These are phyloP conservation scores for Sinelater perroti DNA, from an alignment of 2,888 invertebrate species.

Conservation along the genomic window DNA sequence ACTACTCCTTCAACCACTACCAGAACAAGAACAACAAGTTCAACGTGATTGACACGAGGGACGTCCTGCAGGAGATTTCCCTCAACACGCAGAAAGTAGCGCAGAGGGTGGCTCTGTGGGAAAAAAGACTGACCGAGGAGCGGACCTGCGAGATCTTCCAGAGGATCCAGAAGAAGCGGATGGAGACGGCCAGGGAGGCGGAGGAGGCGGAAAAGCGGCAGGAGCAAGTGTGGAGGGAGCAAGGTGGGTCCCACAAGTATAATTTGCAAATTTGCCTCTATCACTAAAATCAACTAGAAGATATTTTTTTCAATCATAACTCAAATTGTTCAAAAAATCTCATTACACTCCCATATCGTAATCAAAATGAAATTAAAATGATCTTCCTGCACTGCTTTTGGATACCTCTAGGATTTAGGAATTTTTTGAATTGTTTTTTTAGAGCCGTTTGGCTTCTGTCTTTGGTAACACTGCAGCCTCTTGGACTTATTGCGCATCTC, in stretches of 20 bases:
- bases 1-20: conserved; percentile 55
- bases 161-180: conserved; percentile 67
- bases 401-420: too few relatives aligned
- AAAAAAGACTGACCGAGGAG: conserved; percentile 72
- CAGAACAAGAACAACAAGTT: conserved; percentile 52
- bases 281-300: too few relatives aligned
- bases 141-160: conserved; percentile 71
- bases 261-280: too few relatives aligned
- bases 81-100: conserved; percentile 65
- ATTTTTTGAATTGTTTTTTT: too few relatives aligned
- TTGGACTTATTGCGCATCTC: too few relatives aligned
- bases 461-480: too few relatives aligned
- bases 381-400: too few relatives aligned
- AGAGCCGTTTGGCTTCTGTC: too few relatives aligned
- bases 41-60: conserved; percentile 50
- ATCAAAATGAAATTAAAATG: too few relatives aligned
- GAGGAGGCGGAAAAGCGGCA: conserved; percentile 68
- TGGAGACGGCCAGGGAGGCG: conserved; percentile 66
- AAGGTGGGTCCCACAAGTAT: conserved; percentile 64
- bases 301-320: too few relatives aligned
- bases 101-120: conserved; percentile 73
- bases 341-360: too few relatives aligned
- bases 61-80: conserved; percentile 61
- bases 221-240: conserved; percentile 72
- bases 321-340: too few relatives aligned